Evolutionary conservation across 2,113 vertebrate species (phyloP).

Genomic region (Rhea pennata): DNA sequence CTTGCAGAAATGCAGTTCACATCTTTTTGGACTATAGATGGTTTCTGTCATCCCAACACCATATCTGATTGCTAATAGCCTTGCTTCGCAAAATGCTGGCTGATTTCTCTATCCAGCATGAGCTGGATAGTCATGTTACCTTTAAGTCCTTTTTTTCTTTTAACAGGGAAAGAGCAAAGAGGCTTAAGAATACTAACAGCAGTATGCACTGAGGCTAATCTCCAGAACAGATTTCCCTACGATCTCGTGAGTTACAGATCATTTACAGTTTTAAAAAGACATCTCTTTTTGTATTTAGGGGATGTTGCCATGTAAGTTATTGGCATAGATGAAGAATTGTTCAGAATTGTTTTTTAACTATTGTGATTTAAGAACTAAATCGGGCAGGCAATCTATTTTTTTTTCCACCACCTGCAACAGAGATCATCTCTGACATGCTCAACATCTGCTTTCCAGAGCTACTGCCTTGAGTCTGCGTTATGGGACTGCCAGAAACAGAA

Average conservation of each 20-base stretch:
- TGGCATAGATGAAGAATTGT: neutral
- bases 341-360: neutral
- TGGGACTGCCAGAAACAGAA: no score
- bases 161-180: neutral
- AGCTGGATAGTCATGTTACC: neutral
- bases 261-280: neutral
- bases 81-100: neutral
- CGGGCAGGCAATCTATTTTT: neutral
- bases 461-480: no score
- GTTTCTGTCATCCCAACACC: neutral
- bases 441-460: no score
- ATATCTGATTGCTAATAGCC: neutral
- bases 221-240: neutral
- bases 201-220: neutral
- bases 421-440: no score
- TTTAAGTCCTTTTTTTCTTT: neutral
- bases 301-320: neutral
- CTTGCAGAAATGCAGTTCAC: neutral
- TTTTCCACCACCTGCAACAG: neutral
- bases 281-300: neutral
- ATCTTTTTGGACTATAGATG: neutral
- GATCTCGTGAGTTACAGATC: neutral
- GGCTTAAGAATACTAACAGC: neutral
- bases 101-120: neutral
- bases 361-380: neutral